Percentiles rank a stretch among this genome's conserved stretches.
These are phyloP conservation scores for Apodemia zela DNA, from an alignment of 2,888 invertebrate genomes.

Conservation along the genomic window DNA sequence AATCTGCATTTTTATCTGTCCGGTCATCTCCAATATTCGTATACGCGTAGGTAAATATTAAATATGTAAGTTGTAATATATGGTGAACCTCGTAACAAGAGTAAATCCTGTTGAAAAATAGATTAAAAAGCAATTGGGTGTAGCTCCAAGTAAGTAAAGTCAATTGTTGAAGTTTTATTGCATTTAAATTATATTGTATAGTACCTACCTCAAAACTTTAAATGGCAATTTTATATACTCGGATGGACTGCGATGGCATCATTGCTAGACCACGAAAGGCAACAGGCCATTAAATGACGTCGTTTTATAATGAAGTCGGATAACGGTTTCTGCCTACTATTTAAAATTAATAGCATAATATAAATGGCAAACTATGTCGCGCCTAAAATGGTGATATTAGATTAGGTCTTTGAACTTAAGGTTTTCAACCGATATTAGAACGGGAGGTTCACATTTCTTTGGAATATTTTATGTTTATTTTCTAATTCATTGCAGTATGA, in stretches of 20 bases:
- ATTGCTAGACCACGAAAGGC: neutral
- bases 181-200: neutral
- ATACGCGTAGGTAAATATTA: too few relatives aligned
- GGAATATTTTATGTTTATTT: too few relatives aligned
- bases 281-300: slow-evolving; percentile 2
- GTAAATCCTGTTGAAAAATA: too few relatives aligned
- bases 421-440: neutral
- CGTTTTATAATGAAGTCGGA: neutral
- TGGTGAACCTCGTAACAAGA: too few relatives aligned
- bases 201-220: neutral
- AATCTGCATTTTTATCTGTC: too few relatives aligned
- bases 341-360: slow-evolving; percentile 1
- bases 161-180: neutral
- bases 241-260: neutral
- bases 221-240: neutral
- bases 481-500: too few relatives aligned
- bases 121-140: too few relatives aligned
- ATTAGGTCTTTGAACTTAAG: slow-evolving; percentile 3
- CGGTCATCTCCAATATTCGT: too few relatives aligned
- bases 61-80: too few relatives aligned
- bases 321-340: slow-evolving; percentile 3
- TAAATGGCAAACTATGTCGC: slow-evolving; percentile 1
- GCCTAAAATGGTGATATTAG: neutral
- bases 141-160: neutral
- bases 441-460: neutral